A percentile compares a stretch with the other conserved stretches of the same genome.
Conservation (phyloP, 2,797 vertebrate species). For the Apogon hyalosoma region DNA sequence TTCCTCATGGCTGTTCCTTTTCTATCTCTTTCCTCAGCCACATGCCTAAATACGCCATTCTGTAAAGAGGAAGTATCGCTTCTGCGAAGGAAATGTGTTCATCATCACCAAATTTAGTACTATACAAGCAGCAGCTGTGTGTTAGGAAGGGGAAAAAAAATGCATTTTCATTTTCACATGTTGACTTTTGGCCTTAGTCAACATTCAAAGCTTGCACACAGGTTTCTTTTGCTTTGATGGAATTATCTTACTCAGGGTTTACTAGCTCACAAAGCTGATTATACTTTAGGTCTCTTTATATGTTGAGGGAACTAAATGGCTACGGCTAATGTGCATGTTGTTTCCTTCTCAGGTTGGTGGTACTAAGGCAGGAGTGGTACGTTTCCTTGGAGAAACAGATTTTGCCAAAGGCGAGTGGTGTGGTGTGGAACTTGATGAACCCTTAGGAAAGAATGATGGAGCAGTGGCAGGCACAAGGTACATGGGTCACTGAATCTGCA, state of each 20-base stretch:
- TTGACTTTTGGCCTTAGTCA: neutral
- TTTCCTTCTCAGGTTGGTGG: conserved; percentile 90
- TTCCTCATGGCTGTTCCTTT: conserved; percentile 22
- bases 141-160: neutral
- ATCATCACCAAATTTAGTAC: conserved; percentile 17
- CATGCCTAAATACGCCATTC: conserved; percentile 15
- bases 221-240: conserved; percentile 54
- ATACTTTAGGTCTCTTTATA: conserved; percentile 41
- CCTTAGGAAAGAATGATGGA: conserved; percentile 97
- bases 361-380: conserved; percentile 96
- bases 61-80: conserved; percentile 54
- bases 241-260: conserved; percentile 57
- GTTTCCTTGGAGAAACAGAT: conserved; percentile 96
- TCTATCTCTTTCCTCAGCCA: conserved; percentile 1
- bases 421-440: conserved; percentile 96
- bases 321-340: conserved; percentile 26
- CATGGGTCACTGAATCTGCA: neutral
- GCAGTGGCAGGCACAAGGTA: conserved; percentile 98
- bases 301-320: conserved; percentile 43
- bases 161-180: neutral
- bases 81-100: conserved; percentile 45
- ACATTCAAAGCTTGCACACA: conserved; percentile 4
- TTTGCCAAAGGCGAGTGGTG: conserved; percentile 99
- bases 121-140: conserved; percentile 18
- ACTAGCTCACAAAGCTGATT: conserved; percentile 64